These are phyloP conservation scores for Cepaea nemoralis DNA, from an alignment of 1,140 invertebrate species.

Conservation along the genomic window DNA sequence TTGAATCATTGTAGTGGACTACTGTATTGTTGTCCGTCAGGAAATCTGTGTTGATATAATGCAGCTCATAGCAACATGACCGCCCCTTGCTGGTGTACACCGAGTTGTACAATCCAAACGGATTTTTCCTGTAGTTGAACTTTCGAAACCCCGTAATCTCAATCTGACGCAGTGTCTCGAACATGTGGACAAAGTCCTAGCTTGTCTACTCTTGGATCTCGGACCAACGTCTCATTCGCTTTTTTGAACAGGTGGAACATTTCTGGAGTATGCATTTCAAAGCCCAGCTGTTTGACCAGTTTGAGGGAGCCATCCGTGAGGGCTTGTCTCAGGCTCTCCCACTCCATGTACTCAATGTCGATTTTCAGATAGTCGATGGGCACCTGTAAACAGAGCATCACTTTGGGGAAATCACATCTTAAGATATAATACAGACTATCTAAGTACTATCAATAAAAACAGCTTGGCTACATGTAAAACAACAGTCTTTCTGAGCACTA, in stretches of 20 bases:
- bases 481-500: too few species aligned
- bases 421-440: too few species aligned
- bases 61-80: conserved; percentile 58
- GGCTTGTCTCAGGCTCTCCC: conserved; percentile 49
- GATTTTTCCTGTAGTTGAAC: conserved; percentile 58
- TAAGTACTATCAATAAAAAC: too few species aligned
- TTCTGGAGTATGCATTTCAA: conserved; percentile 52
- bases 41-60: conserved; percentile 59
- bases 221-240: background rate
- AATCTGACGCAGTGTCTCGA: conserved; percentile 44
- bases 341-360: conserved; percentile 59
- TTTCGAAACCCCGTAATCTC: conserved; percentile 53
- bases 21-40: conserved; percentile 48
- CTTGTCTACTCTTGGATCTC: conserved; percentile 16
- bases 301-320: conserved; percentile 48
- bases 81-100: conserved; percentile 39
- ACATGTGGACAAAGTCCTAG: conserved; percentile 55
- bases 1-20: conserved; percentile 40
- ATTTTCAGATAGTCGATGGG: conserved; percentile 56
- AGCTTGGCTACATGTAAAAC: too few species aligned
- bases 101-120: conserved; percentile 56
- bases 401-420: too few species aligned
- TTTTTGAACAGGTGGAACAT: background rate
- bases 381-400: background rate
- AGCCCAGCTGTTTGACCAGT: conserved; percentile 57